Evolutionary conservation across 30 jellyfish, hydroid and myxozoan genomes (phyloP).

Genomic region (Aurelia sp.): DNA sequence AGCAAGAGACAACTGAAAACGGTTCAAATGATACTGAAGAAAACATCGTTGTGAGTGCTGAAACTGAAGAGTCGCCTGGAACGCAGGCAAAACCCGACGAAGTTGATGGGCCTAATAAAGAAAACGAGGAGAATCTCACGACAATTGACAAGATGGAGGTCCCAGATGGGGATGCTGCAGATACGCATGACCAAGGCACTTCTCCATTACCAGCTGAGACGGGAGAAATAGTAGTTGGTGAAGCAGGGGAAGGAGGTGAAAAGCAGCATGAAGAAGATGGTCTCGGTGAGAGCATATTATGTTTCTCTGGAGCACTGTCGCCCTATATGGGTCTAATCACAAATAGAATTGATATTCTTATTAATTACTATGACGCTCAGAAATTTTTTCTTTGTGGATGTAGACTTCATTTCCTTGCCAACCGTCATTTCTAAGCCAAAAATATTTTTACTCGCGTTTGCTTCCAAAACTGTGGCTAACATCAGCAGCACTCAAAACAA

Average conservation of each 20-base stretch:
- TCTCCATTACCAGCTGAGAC: constrained; percentile 29
- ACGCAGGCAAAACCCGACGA: not conserved
- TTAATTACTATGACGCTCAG: no score
- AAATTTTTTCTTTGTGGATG: no score
- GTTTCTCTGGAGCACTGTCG: not conserved
- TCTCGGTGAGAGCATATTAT: not conserved
- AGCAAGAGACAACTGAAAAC: not conserved
- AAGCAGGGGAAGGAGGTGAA: not conserved
- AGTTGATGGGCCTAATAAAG: not conserved
- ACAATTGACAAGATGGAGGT: not conserved
- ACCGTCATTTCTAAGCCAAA: no score
- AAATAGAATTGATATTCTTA: no score
- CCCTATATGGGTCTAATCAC: no score
- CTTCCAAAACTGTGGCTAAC: no score
- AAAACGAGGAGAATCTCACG: no score
- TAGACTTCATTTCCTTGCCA: no score
- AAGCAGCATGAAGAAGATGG: not conserved
- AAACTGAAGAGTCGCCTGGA: no score
- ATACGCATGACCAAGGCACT: constrained; percentile 37
- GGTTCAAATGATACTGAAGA: not conserved
- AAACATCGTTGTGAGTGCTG: no score
- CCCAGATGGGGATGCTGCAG: not conserved
- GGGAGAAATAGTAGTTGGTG: not conserved
- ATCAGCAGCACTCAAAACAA: no score
- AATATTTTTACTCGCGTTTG: no score